phyloP scores from a whole-genome alignment of 2,888 invertebrate genomes.

The Coecobrya sp. region DNA sequence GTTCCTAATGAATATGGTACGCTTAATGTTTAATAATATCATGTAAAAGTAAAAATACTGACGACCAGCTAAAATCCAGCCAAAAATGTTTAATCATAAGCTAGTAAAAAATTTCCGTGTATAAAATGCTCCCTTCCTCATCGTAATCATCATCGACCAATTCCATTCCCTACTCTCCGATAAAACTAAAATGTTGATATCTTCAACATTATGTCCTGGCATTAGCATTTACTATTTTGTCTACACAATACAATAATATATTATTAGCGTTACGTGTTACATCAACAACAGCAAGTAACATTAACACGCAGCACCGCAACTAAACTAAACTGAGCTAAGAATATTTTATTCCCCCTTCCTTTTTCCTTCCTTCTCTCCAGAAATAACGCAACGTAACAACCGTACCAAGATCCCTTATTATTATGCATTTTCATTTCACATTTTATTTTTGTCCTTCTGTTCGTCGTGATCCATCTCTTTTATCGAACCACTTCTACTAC shows the following conservation, averaged over 20 bases:
- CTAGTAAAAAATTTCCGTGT: background rate
- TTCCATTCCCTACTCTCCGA: background rate
- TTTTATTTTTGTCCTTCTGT: constrained; percentile 20
- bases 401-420: background rate
- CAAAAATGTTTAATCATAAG: background rate
- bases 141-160: background rate
- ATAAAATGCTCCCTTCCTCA: background rate
- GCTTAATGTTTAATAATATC: background rate
- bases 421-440: constrained; percentile 8
- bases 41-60: too few relatives aligned
- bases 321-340: background rate
- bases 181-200: background rate
- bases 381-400: background rate
- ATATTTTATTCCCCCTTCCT: constrained; percentile 24
- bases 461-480: constrained; percentile 45
- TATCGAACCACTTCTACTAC: constrained; percentile 17
- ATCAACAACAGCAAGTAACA: background rate
- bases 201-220: background rate
- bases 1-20: background rate
- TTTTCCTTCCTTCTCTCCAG: constrained; percentile 9
- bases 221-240: too few relatives aligned
- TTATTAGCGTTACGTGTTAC: background rate
- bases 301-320: constrained; percentile 26
- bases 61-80: too few relatives aligned
- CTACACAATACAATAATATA: background rate